Evolutionary conservation across 2,888 invertebrate species (phyloP).

Genomic region (Atethmia centrago): DNA sequence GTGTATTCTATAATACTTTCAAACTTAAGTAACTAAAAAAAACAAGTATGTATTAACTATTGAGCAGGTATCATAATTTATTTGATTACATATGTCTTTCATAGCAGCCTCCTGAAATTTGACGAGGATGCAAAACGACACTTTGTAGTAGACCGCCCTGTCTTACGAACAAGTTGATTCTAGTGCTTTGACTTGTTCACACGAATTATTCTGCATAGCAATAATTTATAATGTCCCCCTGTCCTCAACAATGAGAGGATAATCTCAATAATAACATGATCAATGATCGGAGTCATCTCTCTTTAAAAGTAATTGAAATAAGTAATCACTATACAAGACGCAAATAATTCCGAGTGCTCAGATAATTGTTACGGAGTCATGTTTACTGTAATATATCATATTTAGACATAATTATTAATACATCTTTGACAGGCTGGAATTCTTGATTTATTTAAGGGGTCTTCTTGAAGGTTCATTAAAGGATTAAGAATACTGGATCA

Average conservation of each 20-base stretch:
- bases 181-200: constrained; percentile 27
- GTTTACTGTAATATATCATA: constrained; percentile 52
- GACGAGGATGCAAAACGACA: too few species aligned
- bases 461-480: constrained; percentile 3
- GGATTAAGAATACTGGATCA: constrained; percentile 4
- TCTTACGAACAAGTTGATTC: constrained; percentile 6
- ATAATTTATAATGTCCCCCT: constrained; percentile 33
- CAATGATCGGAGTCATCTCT: constrained; percentile 31
- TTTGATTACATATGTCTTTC: too few species aligned
- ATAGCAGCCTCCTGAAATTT: too few species aligned
- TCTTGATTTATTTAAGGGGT: constrained; percentile 21
- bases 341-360: constrained; percentile 40
- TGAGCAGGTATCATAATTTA: too few species aligned
- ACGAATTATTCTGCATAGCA: constrained; percentile 40
- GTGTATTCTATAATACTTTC: too few species aligned
- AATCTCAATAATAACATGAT: constrained; percentile 43
- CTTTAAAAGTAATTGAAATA: constrained; percentile 58
- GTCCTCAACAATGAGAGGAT: constrained; percentile 18
- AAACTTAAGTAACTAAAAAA: too few species aligned
- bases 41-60: too few species aligned
- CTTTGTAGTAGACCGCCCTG: not conserved
- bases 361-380: constrained; percentile 36
- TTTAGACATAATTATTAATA: constrained; percentile 34
- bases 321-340: constrained; percentile 51
- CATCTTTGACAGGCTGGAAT: constrained; percentile 5